These are phyloP conservation scores for Myoxocephalus aenaeus DNA, from an alignment of 2,797 vertebrate genomes.

Conservation along the genomic window DNA sequence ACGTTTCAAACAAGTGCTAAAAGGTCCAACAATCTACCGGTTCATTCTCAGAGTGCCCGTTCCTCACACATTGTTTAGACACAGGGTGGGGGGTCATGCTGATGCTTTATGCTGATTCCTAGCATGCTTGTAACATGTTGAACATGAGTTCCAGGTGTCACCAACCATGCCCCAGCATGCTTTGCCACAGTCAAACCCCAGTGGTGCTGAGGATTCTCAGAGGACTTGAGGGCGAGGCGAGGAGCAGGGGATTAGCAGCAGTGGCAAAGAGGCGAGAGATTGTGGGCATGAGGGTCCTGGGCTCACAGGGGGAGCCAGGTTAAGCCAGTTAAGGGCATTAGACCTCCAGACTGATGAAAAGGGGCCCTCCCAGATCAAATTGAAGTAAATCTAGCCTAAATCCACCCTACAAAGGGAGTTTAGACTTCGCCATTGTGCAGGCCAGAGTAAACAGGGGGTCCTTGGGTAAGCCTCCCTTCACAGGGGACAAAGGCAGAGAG, in stretches of 20 bases:
- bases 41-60: background rate
- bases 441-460: slow-evolving; percentile 88
- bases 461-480: slow-evolving; percentile 81
- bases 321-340: slow-evolving; percentile 91
- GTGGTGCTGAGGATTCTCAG: slow-evolving; percentile 69
- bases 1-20: slow-evolving; percentile 44
- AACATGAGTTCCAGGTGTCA: slow-evolving; percentile 65
- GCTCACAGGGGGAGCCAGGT: slow-evolving; percentile 85
- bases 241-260: slow-evolving; percentile 62
- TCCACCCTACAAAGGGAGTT: slow-evolving; percentile 88
- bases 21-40: slow-evolving; percentile 35
- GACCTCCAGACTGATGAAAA: slow-evolving; percentile 92
- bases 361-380: slow-evolving; percentile 87
- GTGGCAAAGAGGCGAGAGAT: slow-evolving; percentile 73
- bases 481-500: slow-evolving; percentile 77
- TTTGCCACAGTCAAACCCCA: slow-evolving; percentile 69
- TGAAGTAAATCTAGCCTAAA: slow-evolving; percentile 90
- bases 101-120: slow-evolving; percentile 64
- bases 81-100: slow-evolving; percentile 38
- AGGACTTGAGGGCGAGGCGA: slow-evolving; percentile 59
- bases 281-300: slow-evolving; percentile 75
- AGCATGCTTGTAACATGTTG: slow-evolving; percentile 64
- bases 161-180: slow-evolving; percentile 65
- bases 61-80: slow-evolving; percentile 40
- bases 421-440: slow-evolving; percentile 86